These are phyloP conservation scores for Hypolimnas misippus DNA, from an alignment of 2,888 invertebrate genomes.

Conservation along the genomic window DNA sequence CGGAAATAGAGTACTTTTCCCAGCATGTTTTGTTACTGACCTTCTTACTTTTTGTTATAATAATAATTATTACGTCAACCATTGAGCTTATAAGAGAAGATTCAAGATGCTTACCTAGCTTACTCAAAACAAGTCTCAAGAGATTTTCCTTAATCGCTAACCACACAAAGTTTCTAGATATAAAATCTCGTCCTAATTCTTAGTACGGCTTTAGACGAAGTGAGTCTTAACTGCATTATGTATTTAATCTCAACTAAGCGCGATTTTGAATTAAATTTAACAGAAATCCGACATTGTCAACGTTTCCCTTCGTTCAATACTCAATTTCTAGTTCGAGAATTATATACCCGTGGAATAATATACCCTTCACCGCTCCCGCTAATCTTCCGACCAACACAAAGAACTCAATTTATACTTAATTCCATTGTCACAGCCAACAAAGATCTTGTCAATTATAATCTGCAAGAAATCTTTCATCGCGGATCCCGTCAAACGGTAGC, in stretches of 20 bases:
- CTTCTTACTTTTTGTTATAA: neutral
- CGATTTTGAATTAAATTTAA: slow-evolving; percentile 66
- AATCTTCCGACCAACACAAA: slow-evolving; percentile 72
- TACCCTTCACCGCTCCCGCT: slow-evolving; percentile 63
- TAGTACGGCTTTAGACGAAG: slow-evolving; percentile 22
- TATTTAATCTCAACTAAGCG: slow-evolving; percentile 62
- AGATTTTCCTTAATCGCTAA: slow-evolving; percentile 26
- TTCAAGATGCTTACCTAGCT: neutral
- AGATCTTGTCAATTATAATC: slow-evolving; percentile 84
- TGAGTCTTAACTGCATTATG: slow-evolving; percentile 45
- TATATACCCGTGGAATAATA: slow-evolving; percentile 59
- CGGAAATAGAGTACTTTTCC: neutral
- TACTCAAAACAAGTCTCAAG: slow-evolving; percentile 25
- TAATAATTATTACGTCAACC: neutral
- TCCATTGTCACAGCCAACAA: slow-evolving; percentile 77
- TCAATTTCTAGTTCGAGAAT: slow-evolving; percentile 59
- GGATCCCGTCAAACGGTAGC: slow-evolving; percentile 78
- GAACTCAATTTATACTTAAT: slow-evolving; percentile 68
- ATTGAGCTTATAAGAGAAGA: neutral
- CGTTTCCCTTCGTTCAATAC: slow-evolving; percentile 65
- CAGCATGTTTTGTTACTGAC: no score
- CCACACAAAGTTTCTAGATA: slow-evolving; percentile 20
- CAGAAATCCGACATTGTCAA: slow-evolving; percentile 61
- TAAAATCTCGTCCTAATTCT: slow-evolving; percentile 31
- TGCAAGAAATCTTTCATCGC: slow-evolving; percentile 72